Conservation (phyloP, 2,888 invertebrate genomes). For the Alitta virens region DNA sequence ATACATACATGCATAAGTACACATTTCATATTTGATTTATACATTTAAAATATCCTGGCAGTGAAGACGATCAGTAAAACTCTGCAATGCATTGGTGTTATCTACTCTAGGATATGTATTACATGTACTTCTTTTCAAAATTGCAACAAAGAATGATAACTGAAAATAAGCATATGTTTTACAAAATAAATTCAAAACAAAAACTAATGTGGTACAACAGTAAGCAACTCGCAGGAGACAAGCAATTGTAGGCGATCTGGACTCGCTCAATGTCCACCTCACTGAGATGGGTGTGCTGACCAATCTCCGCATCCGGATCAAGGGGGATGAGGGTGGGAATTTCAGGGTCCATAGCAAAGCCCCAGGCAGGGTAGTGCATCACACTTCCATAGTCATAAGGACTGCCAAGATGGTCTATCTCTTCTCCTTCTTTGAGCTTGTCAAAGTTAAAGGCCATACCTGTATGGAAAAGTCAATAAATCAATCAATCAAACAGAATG, state of each 20-base stretch:
- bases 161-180: too few species aligned
- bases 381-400: constrained; percentile 77
- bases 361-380: constrained; percentile 70
- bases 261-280: constrained; percentile 54
- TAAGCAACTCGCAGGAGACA: neutral
- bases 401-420: constrained; percentile 60
- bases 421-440: constrained; percentile 21
- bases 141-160: too few species aligned
- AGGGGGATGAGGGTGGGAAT: constrained; percentile 58
- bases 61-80: too few species aligned
- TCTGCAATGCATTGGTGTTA: too few species aligned
- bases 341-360: constrained; percentile 55
- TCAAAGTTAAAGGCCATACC: neutral
- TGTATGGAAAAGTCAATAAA: neutral
- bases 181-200: too few species aligned
- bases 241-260: constrained; percentile 55
- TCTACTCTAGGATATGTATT: too few species aligned
- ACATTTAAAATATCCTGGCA: too few species aligned
- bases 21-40: too few species aligned
- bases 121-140: too few species aligned
- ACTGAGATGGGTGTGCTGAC: constrained; percentile 59
- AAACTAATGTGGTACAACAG: too few species aligned
- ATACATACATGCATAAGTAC: too few species aligned
- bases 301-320: constrained; percentile 60
- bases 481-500: too few species aligned